These are phyloP conservation scores for Patiria miniata DNA, from an alignment of 35 echinoderm and acorn worm species.

Conservation along the genomic window DNA sequence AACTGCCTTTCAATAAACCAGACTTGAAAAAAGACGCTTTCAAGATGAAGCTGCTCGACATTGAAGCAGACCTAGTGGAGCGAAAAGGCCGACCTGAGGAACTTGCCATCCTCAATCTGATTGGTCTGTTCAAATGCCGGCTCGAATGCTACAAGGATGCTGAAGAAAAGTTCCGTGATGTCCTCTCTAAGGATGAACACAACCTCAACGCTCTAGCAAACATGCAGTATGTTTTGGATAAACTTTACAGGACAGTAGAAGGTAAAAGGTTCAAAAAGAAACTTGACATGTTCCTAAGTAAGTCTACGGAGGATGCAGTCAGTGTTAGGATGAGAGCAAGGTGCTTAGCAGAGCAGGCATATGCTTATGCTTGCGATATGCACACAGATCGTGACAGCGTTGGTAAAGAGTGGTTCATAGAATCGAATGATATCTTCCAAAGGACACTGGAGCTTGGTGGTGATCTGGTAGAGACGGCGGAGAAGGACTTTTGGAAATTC, in stretches of 20 bases:
- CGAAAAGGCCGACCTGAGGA: background rate
- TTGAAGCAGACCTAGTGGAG: background rate
- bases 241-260: background rate
- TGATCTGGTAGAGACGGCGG: background rate
- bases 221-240: background rate
- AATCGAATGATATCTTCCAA: background rate
- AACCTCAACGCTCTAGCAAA: conserved; percentile 36
- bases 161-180: background rate
- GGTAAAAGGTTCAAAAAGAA: background rate
- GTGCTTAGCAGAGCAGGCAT: background rate
- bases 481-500: background rate
- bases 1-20: background rate
- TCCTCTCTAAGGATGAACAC: background rate
- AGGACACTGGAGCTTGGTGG: too few relatives aligned
- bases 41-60: background rate
- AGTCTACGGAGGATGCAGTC: background rate
- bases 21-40: background rate
- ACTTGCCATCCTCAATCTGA: conserved; percentile 14
- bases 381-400: background rate
- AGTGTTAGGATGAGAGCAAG: background rate
- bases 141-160: conserved; percentile 24
- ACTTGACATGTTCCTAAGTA: background rate
- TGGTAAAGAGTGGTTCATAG: background rate
- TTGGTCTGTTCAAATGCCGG: background rate
- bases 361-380: conserved; percentile 9